phyloP scores from a whole-genome alignment of 2,113 vertebrate species.

The Pristiophorus japonicus region DNA sequence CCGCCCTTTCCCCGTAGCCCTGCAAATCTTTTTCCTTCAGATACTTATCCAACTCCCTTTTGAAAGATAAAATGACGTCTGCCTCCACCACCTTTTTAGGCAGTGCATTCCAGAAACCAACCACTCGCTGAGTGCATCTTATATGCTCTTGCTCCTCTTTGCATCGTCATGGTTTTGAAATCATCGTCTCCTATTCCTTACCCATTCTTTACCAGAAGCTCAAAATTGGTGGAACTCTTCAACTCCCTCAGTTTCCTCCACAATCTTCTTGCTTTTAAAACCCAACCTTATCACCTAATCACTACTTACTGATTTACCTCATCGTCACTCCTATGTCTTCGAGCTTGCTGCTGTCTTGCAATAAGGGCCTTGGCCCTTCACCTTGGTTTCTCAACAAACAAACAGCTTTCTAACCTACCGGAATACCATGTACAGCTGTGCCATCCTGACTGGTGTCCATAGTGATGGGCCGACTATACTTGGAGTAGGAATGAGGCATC shows the following conservation, averaged over 20 bases:
- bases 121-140: too few relatives aligned
- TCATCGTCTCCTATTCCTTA: neutral
- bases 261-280: neutral
- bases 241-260: neutral
- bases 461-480: conserved; percentile 40
- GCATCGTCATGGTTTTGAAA: neutral
- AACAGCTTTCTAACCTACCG: conserved; percentile 5
- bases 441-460: conserved; percentile 29
- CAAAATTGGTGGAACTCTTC: conserved; percentile 4
- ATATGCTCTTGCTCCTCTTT: neutral
- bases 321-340: neutral
- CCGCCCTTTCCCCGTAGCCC: too few relatives aligned
- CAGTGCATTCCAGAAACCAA: too few relatives aligned
- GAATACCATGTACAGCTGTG: conserved; percentile 37
- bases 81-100: too few relatives aligned
- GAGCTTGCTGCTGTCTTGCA: neutral
- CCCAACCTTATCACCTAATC: neutral
- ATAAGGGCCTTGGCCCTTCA: neutral
- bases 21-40: too few relatives aligned
- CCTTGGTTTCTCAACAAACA: neutral
- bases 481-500: conserved; percentile 40
- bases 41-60: too few relatives aligned
- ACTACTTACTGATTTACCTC: neutral
- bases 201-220: neutral
- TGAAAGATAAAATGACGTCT: too few relatives aligned